These are phyloP conservation scores for Ariolimax columbianus DNA, from an alignment of 2,888 invertebrate genomes.

Conservation along the genomic window DNA sequence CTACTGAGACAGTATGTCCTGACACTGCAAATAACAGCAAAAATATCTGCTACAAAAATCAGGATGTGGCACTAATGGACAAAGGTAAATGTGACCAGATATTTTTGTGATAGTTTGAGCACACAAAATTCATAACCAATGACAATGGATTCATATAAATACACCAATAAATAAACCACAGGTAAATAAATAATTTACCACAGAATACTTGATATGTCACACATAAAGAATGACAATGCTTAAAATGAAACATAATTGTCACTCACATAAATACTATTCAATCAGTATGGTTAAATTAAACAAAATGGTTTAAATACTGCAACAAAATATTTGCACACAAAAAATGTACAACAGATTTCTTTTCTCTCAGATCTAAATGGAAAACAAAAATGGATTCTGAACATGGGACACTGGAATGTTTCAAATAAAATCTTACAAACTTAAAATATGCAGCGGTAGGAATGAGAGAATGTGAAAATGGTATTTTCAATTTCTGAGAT, in stretches of 20 bases:
- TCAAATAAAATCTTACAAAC: neutral
- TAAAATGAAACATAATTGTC: neutral
- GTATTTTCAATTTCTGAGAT: neutral
- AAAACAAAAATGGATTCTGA: neutral
- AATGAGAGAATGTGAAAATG: neutral
- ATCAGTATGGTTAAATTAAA: slow-evolving; percentile 14
- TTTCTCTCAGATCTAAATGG: neutral
- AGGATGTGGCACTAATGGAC: neutral
- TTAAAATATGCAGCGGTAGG: neutral
- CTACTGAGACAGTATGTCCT: too few species aligned
- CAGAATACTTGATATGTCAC: slow-evolving; percentile 39
- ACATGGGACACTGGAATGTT: slow-evolving; percentile 13
- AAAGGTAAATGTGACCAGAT: neutral
- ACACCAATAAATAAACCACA: slow-evolving; percentile 21
- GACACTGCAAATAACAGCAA: too few species aligned
- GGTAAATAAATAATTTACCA: slow-evolving; percentile 28
- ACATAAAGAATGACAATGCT: neutral
- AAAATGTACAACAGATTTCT: slow-evolving; percentile 20
- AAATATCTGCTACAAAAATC: too few species aligned
- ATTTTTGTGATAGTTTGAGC: neutral
- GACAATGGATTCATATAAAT: slow-evolving; percentile 27
- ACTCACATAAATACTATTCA: slow-evolving; percentile 18
- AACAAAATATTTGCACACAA: slow-evolving; percentile 35
- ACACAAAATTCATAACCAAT: neutral
- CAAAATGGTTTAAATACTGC: slow-evolving; percentile 24